Conservation (phyloP, 2,113 vertebrate species). For the Mobula hypostoma region DNA sequence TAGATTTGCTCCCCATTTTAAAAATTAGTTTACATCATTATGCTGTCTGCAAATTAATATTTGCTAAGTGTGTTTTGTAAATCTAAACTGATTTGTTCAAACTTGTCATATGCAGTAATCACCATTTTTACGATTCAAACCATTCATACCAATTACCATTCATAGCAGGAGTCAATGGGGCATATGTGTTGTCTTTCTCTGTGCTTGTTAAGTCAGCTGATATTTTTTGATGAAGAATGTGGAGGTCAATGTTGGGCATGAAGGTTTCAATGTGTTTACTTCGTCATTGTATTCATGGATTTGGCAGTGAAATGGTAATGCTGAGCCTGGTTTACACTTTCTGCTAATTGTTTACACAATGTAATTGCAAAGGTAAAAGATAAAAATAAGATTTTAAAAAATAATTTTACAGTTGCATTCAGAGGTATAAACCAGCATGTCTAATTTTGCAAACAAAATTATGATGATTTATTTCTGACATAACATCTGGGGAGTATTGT, state of each 20-base stretch:
- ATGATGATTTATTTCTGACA: background rate
- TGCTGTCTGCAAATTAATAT: background rate
- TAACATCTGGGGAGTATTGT: background rate
- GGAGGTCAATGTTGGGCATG: background rate
- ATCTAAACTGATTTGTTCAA: constrained; percentile 1
- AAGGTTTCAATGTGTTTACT: background rate
- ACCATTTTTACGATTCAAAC: no score
- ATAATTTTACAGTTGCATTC: background rate
- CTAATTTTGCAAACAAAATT: background rate
- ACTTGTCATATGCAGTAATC: background rate
- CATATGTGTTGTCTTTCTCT: background rate
- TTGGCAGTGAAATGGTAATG: background rate
- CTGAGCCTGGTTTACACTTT: background rate
- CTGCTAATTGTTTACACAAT: background rate
- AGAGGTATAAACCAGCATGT: background rate
- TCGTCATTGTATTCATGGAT: no score
- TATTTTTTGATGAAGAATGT: background rate
- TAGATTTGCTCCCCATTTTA: no score
- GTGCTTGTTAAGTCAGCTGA: background rate
- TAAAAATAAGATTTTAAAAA: background rate
- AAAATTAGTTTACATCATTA: no score
- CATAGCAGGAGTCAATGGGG: background rate
- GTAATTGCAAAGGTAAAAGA: background rate
- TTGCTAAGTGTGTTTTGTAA: background rate
- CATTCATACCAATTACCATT: no score